These are phyloP conservation scores for Diplazon laetatorius DNA, from an alignment of 2,888 invertebrate species.

Conservation along the genomic window DNA sequence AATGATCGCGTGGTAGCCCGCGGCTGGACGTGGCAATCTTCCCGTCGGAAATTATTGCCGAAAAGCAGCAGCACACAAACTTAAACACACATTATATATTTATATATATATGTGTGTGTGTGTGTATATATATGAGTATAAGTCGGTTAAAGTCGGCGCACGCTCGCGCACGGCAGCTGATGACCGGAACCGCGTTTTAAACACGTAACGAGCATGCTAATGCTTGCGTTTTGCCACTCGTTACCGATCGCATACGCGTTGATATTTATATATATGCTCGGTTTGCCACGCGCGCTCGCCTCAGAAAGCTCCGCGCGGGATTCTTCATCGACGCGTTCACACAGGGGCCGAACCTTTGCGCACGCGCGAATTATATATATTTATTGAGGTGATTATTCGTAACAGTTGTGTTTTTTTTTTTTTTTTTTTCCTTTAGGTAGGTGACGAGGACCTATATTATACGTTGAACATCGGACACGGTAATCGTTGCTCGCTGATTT, in stretches of 20 bases:
- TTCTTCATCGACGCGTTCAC: conserved; percentile 17
- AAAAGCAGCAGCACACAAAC: conserved; percentile 30
- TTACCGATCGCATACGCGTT: conserved; percentile 54
- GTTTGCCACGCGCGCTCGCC: conserved; percentile 56
- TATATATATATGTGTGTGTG: no score
- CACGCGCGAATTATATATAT: conserved; percentile 51
- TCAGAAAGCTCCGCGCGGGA: conserved; percentile 8
- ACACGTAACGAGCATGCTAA: conserved; percentile 75
- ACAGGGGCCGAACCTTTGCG: conserved; percentile 27
- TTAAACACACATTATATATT: no score
- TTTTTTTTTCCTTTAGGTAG: no score
- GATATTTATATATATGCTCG: conserved; percentile 26
- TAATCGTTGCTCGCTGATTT: conserved; percentile 50
- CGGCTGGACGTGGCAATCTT: conserved; percentile 37
- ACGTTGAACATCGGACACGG: conserved; percentile 7
- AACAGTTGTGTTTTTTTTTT: conserved; percentile 13
- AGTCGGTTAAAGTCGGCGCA: not conserved
- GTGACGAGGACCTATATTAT: conserved; percentile 15
- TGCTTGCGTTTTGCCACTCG: conserved; percentile 73
- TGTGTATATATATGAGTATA: no score
- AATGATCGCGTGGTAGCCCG: conserved; percentile 62
- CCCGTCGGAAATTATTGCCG: conserved; percentile 58
- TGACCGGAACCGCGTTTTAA: conserved; percentile 78
- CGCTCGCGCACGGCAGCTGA: conserved; percentile 74
- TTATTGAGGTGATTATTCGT: conserved; percentile 36